A percentile compares a stretch with the other conserved stretches of the same genome.
These are phyloP conservation scores for Rambutsinella grinnellia DNA, from an alignment of 2,888 invertebrate genomes.

Conservation along the genomic window DNA sequence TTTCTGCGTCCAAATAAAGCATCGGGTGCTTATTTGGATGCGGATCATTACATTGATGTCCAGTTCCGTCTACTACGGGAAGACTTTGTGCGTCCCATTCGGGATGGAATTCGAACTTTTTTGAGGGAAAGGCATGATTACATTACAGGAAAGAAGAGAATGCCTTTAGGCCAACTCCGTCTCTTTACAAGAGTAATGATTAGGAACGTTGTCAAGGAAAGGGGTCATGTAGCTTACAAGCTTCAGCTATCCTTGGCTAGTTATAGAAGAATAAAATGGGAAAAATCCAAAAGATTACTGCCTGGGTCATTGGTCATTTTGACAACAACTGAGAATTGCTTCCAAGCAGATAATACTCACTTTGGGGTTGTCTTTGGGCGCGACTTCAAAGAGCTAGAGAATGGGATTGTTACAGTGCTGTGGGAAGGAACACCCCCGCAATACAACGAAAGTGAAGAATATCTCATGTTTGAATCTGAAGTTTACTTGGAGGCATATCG, in stretches of 20 bases:
- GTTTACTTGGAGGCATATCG: constrained; percentile 87
- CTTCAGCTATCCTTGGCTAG: constrained; percentile 60
- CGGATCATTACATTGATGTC: constrained; percentile 81
- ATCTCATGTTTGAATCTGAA: constrained; percentile 81
- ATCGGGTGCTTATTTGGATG: constrained; percentile 76
- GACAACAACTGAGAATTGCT: constrained; percentile 75
- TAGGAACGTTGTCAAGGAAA: constrained; percentile 39
- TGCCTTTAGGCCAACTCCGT: constrained; percentile 60
- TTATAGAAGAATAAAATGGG: constrained; percentile 69
- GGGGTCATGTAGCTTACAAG: constrained; percentile 50
- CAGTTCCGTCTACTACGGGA: constrained; percentile 84
- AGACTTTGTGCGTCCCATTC: constrained; percentile 82
- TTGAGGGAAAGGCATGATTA: constrained; percentile 69
- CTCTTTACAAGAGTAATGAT: constrained; percentile 58
- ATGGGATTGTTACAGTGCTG: constrained; percentile 72
- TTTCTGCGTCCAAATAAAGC: constrained; percentile 75
- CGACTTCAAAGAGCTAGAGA: constrained; percentile 72
- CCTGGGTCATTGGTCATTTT: constrained; percentile 82
- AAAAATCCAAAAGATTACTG: constrained; percentile 75
- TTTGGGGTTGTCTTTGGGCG: constrained; percentile 79
- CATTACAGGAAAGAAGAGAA: constrained; percentile 35
- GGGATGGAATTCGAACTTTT: constrained; percentile 76
- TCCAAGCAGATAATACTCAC: constrained; percentile 74
- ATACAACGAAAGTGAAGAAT: constrained; percentile 68
- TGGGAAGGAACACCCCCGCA: constrained; percentile 60